These are phyloP conservation scores for Apostichopus parvimensis DNA, from an alignment of 35 echinoderm and acorn worm genomes.

Conservation along the genomic window DNA sequence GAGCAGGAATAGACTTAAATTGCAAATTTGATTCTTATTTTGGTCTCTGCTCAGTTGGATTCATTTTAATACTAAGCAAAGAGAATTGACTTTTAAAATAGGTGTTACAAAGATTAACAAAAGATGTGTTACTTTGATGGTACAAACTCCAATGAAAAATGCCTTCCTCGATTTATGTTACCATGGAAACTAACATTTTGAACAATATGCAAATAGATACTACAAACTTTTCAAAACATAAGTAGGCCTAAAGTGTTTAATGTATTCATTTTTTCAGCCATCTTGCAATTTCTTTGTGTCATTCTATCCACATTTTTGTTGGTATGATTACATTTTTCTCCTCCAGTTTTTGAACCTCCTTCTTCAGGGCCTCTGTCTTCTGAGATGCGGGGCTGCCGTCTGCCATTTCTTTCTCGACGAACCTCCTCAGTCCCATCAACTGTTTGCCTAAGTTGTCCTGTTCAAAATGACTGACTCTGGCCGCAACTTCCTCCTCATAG, in stretches of 20 bases:
- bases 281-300: not conserved
- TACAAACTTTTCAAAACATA: too few species aligned
- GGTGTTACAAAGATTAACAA: not conserved
- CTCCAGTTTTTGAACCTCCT: constrained; percentile 11
- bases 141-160: too few species aligned
- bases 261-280: too few species aligned
- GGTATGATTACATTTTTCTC: not conserved
- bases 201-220: too few species aligned
- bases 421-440: not conserved
- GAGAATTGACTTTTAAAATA: too few species aligned
- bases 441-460: not conserved
- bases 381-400: not conserved
- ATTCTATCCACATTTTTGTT: too few species aligned
- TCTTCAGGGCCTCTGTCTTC: not conserved
- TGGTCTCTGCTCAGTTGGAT: too few species aligned
- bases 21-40: too few species aligned
- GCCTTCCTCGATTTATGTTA: too few species aligned
- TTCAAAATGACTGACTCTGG: not conserved
- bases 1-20: not conserved
- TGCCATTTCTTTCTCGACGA: constrained; percentile 2
- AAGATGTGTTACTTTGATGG: not conserved
- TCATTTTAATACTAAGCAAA: too few species aligned
- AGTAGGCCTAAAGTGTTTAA: too few species aligned
- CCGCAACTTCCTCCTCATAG: not conserved
- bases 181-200: too few species aligned